Conservation (phyloP, 2,888 invertebrate species). For the Tanypteryx hageni region DNA sequence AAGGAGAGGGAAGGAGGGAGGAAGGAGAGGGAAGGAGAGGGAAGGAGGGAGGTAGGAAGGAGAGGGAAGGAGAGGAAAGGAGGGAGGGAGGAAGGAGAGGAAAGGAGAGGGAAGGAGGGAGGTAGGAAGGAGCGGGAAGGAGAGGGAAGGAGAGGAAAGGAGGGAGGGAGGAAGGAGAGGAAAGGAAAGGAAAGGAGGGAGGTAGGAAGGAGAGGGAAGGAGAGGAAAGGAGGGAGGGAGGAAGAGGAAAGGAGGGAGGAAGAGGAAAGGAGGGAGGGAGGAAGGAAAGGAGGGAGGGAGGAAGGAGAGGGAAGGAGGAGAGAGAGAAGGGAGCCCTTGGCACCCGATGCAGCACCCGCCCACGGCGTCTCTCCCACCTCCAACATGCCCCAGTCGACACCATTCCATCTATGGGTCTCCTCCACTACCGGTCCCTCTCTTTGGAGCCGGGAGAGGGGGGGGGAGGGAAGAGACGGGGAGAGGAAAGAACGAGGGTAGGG, state of each 20-base stretch:
- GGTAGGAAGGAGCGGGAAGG: background rate
- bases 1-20: background rate
- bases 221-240: background rate
- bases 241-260: background rate
- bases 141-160: background rate
- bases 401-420: constrained; percentile 26
- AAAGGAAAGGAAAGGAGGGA: background rate
- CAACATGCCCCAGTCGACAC: background rate
- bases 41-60: background rate
- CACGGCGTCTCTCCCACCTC: background rate
- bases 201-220: background rate
- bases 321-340: constrained; percentile 26
- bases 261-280: background rate
- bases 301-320: background rate
- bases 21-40: background rate
- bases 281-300: background rate
- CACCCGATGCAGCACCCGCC: constrained; percentile 52
- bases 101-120: background rate
- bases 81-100: background rate
- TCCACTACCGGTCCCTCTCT: constrained; percentile 33
- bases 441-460: background rate
- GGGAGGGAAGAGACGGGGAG: background rate
- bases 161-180: background rate
- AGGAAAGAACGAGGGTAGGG: background rate
- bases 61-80: background rate